phyloP scores from a whole-genome alignment of 2,113 vertebrate species.

The Pantherophis guttatus region DNA sequence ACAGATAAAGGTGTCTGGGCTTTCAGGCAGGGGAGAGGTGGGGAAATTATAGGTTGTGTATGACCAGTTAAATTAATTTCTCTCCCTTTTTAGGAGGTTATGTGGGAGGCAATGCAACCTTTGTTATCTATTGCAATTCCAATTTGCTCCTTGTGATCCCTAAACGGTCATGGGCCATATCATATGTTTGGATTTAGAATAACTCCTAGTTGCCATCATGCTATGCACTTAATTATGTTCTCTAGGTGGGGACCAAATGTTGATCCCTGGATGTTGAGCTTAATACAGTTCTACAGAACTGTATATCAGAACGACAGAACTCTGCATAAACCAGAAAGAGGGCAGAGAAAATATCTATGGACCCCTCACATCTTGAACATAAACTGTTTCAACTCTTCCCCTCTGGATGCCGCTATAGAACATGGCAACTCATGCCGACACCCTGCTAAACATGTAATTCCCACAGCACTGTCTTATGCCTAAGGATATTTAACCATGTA shows the following conservation, averaged over 20 bases:
- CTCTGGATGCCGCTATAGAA: too few species aligned
- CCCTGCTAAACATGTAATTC: too few species aligned
- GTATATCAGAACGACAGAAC: too few species aligned
- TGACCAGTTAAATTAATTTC: neutral
- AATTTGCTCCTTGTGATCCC: neutral
- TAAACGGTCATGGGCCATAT: neutral
- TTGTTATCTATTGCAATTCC: neutral
- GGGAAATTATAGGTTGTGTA: constrained; percentile 6
- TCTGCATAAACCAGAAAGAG: too few species aligned
- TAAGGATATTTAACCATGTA: too few species aligned
- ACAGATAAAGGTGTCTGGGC: constrained; percentile 44
- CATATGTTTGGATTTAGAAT: neutral
- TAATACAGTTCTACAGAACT: too few species aligned
- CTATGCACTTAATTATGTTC: neutral
- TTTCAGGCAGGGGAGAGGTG: neutral
- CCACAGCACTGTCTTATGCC: too few species aligned
- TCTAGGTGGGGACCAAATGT: neutral
- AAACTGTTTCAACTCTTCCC: too few species aligned
- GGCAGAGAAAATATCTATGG: too few species aligned
- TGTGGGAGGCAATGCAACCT: neutral
- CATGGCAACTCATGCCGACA: too few species aligned
- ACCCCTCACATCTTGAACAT: too few species aligned
- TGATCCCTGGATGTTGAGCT: neutral
- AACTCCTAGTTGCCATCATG: neutral
- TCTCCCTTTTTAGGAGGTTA: neutral